phyloP scores from a whole-genome alignment of 2,113 vertebrate genomes.

The Oenanthe melanoleuca region DNA sequence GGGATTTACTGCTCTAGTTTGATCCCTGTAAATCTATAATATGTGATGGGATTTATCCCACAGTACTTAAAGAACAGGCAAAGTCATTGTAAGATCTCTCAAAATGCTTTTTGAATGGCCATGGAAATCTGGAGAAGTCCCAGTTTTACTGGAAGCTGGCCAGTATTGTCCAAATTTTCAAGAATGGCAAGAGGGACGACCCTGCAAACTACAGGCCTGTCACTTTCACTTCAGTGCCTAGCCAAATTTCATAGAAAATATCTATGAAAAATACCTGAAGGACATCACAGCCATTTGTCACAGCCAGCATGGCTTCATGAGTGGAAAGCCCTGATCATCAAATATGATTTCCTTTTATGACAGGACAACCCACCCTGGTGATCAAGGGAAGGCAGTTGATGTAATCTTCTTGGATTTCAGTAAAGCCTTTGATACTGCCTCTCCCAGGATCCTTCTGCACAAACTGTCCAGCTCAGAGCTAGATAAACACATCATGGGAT shows the following conservation, averaged over 20 bases:
- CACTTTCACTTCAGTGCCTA: neutral
- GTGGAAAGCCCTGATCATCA: neutral
- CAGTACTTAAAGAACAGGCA: neutral
- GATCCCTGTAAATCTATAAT: neutral
- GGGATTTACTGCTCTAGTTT: neutral
- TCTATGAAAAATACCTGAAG: neutral
- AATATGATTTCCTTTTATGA: neutral
- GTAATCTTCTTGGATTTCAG: neutral
- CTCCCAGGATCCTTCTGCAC: neutral
- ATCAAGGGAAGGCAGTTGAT: neutral
- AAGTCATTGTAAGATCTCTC: neutral
- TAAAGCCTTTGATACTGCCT: neutral
- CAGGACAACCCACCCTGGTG: neutral
- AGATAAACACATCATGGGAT: neutral
- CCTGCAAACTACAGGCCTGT: neutral
- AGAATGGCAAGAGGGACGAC: neutral
- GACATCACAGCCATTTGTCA: neutral
- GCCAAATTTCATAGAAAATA: neutral
- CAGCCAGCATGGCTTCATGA: neutral
- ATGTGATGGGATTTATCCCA: fast-evolving
- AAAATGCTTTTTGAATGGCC: neutral
- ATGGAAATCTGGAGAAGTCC: neutral
- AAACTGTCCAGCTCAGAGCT: fast-evolving
- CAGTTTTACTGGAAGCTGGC: neutral
- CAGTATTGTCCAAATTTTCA: neutral